Conservation (phyloP, 1,140 invertebrate genomes). For the Lucilia sericata region DNA sequence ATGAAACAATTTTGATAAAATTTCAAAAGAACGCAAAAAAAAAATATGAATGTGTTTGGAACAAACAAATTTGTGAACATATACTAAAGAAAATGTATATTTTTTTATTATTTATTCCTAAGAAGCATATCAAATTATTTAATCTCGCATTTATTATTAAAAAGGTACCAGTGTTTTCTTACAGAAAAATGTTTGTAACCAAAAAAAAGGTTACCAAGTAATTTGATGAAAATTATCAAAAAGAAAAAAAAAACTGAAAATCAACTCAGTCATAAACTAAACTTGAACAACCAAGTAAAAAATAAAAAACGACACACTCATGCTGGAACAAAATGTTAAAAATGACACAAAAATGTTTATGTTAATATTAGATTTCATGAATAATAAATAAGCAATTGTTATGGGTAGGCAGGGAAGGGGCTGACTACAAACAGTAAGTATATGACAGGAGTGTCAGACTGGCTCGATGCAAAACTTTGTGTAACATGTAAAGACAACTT, state of each 20-base stretch:
- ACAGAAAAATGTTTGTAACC: neutral
- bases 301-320: no score
- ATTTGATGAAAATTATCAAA: slow-evolving; percentile 25
- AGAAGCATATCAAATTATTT: slow-evolving; percentile 37
- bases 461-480: no score
- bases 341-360: slow-evolving; percentile 39
- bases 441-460: no score
- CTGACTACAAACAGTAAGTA: no score
- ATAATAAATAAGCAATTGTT: slow-evolving; percentile 33
- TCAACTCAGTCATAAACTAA: neutral
- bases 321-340: neutral
- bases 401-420: neutral
- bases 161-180: neutral
- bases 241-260: neutral
- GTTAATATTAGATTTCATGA: slow-evolving; percentile 41
- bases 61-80: no score
- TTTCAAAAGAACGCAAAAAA: no score
- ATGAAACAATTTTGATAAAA: no score
- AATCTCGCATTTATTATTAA: slow-evolving; percentile 41
- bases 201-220: slow-evolving; percentile 36
- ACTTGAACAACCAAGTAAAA: neutral
- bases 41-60: no score
- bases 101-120: neutral
- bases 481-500: neutral
- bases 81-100: neutral